phyloP scores from a whole-genome alignment of 2,888 invertebrate genomes.

The Papilio elwesi region DNA sequence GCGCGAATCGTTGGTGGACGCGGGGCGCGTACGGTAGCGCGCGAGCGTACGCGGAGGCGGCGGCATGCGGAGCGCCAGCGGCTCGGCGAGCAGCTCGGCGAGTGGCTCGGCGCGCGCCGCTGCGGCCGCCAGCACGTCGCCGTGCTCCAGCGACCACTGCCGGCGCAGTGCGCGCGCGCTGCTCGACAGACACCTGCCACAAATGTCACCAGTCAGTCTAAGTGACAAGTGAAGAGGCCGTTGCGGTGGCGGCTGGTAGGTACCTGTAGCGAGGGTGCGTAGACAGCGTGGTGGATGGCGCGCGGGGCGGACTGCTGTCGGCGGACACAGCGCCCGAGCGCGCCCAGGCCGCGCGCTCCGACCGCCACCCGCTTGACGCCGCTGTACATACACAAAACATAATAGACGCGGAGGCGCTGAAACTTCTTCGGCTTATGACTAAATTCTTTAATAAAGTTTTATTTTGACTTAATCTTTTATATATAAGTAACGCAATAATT shows the following conservation, averaged over 20 bases:
- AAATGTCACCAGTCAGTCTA: constrained; percentile 34
- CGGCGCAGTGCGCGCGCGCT: constrained; percentile 62
- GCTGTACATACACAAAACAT: background rate
- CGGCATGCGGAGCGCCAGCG: constrained; percentile 45
- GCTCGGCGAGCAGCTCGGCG: constrained; percentile 46
- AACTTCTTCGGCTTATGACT: no score
- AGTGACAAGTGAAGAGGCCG: constrained; percentile 68
- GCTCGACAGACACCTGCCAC: constrained; percentile 49
- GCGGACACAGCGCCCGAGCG: constrained; percentile 67
- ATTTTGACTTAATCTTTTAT: no score
- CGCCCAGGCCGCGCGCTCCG: constrained; percentile 53
- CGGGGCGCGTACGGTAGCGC: constrained; percentile 61
- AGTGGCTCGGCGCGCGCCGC: constrained; percentile 53
- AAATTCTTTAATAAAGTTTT: no score
- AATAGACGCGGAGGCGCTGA: no score
- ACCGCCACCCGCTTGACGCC: background rate
- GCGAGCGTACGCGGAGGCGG: constrained; percentile 45
- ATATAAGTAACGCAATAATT: no score
- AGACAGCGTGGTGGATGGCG: constrained; percentile 39
- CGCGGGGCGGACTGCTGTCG: constrained; percentile 65
- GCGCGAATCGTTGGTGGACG: constrained; percentile 41
- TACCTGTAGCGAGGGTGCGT: constrained; percentile 48
- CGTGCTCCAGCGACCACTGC: constrained; percentile 77
- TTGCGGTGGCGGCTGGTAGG: constrained; percentile 61
- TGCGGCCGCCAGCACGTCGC: constrained; percentile 65